phyloP scores from a whole-genome alignment of 2,113 vertebrate species.

The Pleuronectes platessa region DNA sequence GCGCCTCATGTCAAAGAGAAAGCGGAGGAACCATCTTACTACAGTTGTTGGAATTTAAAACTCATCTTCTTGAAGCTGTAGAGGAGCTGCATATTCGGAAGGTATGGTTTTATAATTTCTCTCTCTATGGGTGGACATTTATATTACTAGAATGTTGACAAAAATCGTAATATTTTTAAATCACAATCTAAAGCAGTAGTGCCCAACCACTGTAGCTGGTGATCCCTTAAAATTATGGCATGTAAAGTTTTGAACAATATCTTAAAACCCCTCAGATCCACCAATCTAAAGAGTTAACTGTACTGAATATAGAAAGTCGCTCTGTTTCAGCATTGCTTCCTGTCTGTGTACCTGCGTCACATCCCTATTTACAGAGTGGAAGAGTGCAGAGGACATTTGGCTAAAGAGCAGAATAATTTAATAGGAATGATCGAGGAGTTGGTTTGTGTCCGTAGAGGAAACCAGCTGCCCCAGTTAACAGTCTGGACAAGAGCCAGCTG shows the following conservation, averaged over 20 bases:
- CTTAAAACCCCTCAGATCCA: background rate
- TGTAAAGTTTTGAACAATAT: too few relatives aligned
- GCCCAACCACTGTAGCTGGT: too few relatives aligned
- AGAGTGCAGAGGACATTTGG: conserved; percentile 16
- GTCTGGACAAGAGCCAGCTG: conserved; percentile 79
- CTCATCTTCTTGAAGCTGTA: conserved; percentile 86
- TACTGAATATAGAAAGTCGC: background rate
- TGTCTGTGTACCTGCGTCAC: background rate
- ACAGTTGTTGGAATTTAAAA: conserved; percentile 90
- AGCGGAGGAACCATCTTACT: conserved; percentile 84
- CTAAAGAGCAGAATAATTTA: conserved; percentile 73
- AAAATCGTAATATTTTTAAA: too few relatives aligned
- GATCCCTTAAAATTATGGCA: too few relatives aligned
- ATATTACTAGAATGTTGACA: background rate
- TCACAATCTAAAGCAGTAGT: too few relatives aligned
- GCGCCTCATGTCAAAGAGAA: conserved; percentile 69
- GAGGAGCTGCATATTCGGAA: conserved; percentile 92
- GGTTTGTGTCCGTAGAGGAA: conserved; percentile 72
- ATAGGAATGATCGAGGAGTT: conserved; percentile 71
- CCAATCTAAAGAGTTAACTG: background rate
- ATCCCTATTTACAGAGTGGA: background rate
- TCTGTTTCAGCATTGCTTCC: too few relatives aligned
- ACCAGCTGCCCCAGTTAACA: conserved; percentile 74
- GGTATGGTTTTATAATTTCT: conserved; percentile 68
- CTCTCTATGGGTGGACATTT: background rate